These are phyloP conservation scores for Hoplodrina ambigua DNA, from an alignment of 2,888 invertebrate genomes.

Conservation along the genomic window DNA sequence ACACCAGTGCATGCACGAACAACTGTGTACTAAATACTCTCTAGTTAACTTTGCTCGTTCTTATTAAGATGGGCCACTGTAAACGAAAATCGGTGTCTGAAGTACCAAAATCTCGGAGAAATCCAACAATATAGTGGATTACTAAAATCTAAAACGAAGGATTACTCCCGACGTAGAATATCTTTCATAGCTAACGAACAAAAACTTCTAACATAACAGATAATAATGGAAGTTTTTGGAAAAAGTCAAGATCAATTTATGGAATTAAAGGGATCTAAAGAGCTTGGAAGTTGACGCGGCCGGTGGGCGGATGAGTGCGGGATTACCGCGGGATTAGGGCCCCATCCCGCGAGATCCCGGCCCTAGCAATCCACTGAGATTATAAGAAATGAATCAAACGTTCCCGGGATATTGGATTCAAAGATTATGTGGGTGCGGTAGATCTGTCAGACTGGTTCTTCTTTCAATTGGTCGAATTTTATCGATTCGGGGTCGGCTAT, in stretches of 20 bases:
- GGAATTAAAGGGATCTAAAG: slow-evolving; percentile 78
- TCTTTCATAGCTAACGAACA: slow-evolving; percentile 45
- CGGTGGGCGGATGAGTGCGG: slow-evolving; percentile 71
- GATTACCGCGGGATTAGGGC: slow-evolving; percentile 77
- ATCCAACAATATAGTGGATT: slow-evolving; percentile 2
- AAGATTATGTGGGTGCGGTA: slow-evolving; percentile 56
- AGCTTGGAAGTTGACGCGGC: slow-evolving; percentile 81
- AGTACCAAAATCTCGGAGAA: neutral
- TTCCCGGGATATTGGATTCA: slow-evolving; percentile 78
- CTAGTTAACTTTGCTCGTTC: too few relatives aligned
- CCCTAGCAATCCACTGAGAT: slow-evolving; percentile 80
- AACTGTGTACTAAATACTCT: too few relatives aligned
- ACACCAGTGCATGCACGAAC: too few relatives aligned
- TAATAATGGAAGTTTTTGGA: slow-evolving; percentile 61
- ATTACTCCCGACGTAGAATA: slow-evolving; percentile 8
- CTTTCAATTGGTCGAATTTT: slow-evolving; percentile 10
- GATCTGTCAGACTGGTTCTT: neutral
- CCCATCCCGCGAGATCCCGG: slow-evolving; percentile 63
- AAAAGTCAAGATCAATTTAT: slow-evolving; percentile 80
- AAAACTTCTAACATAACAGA: slow-evolving; percentile 49
- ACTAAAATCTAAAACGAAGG: slow-evolving; percentile 2
- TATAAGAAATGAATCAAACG: slow-evolving; percentile 86
- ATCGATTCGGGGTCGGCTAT: neutral
- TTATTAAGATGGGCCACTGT: too few relatives aligned
- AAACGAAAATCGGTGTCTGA: too few relatives aligned